Percentiles rank a stretch among this genome's conserved stretches.
Evolutionary conservation across 2,797 vertebrate species (phyloP).

Genomic region (Emys orbicularis): DNA sequence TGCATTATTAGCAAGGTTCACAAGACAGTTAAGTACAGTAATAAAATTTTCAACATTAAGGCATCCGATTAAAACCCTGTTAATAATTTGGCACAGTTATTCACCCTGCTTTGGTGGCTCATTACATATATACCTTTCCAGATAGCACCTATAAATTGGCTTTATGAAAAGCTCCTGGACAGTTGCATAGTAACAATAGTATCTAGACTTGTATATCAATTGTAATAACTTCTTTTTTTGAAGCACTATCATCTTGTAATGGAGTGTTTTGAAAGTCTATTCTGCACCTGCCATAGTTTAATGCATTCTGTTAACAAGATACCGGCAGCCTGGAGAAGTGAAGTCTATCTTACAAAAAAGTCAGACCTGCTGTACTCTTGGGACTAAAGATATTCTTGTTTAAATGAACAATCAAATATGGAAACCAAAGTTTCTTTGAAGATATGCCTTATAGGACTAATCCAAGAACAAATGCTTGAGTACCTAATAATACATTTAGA

Average conservation of each 20-base stretch:
- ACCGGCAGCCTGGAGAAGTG: background rate
- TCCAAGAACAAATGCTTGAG: background rate
- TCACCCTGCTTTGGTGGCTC: background rate
- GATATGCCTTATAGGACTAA: background rate
- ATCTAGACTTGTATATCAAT: background rate
- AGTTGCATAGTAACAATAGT: background rate
- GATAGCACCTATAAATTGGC: background rate
- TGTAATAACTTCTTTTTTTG: background rate
- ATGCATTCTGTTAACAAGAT: conserved; percentile 21
- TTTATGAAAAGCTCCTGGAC: background rate
- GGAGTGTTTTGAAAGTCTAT: background rate
- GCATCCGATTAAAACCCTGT: background rate
- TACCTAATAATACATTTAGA: background rate
- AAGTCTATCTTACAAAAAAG: background rate
- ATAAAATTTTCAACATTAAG: conserved; percentile 38
- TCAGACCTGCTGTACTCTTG: background rate
- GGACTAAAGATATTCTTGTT: background rate
- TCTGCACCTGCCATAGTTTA: background rate
- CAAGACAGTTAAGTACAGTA: conserved; percentile 54
- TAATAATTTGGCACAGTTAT: background rate
- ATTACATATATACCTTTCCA: background rate
- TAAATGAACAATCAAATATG: background rate
- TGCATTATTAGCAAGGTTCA: background rate
- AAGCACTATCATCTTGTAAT: background rate
- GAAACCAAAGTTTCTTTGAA: background rate